Conservation (phyloP, 1,140 invertebrate species). For the Anagrus nilaparvatae region DNA sequence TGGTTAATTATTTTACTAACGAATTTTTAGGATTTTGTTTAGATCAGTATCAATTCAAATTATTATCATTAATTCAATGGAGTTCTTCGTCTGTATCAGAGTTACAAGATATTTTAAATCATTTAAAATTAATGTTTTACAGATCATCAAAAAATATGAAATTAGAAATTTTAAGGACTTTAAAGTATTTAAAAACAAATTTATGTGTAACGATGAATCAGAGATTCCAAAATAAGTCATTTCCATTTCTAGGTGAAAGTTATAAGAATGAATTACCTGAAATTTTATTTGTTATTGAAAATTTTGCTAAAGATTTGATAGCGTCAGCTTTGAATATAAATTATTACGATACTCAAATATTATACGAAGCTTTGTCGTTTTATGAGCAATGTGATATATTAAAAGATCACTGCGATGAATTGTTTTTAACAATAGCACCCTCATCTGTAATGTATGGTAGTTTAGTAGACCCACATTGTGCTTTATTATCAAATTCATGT, state of each 20-base stretch:
- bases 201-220: slow-evolving; percentile 22
- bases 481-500: slow-evolving; percentile 28
- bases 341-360: slow-evolving; percentile 20
- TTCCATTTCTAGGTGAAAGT: slow-evolving; percentile 28
- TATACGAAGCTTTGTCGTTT: slow-evolving; percentile 29
- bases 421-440: slow-evolving; percentile 26
- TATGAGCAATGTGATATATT: slow-evolving; percentile 28
- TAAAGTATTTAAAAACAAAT: slow-evolving; percentile 27
- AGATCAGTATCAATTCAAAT: slow-evolving; percentile 23
- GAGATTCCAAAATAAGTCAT: slow-evolving; percentile 11
- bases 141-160: slow-evolving; percentile 27
- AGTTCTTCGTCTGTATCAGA: slow-evolving; percentile 28
- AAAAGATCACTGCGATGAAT: slow-evolving; percentile 17
- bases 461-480: slow-evolving; percentile 24
- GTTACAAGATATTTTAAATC: slow-evolving; percentile 23
- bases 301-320: slow-evolving; percentile 21
- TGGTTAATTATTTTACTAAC: slow-evolving; percentile 32
- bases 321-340: slow-evolving; percentile 26
- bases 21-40: slow-evolving; percentile 30
- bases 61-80: slow-evolving; percentile 33
- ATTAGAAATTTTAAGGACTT: slow-evolving; percentile 28
- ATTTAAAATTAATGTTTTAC: slow-evolving; percentile 28
- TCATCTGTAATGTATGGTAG: slow-evolving; percentile 28
- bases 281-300: slow-evolving; percentile 18
- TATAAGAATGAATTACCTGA: slow-evolving; percentile 20